Conservation (phyloP, 2,888 invertebrate genomes). For the Agrotis exclamationis region DNA sequence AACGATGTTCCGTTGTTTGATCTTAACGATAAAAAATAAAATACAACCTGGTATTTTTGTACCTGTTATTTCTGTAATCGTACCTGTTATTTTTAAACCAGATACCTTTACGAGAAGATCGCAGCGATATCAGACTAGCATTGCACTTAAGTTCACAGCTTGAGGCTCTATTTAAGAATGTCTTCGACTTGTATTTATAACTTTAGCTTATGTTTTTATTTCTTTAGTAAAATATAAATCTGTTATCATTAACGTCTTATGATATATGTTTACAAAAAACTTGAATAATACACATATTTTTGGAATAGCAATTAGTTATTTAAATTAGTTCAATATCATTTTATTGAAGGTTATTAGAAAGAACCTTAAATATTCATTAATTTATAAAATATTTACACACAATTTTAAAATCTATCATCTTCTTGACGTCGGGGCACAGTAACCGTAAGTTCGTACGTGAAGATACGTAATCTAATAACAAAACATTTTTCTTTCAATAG, state of each 20-base stretch:
- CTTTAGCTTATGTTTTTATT: not conserved
- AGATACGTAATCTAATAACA: not conserved
- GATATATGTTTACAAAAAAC: not conserved
- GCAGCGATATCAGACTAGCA: constrained; percentile 11
- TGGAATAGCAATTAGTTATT: too few species aligned
- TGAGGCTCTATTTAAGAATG: constrained; percentile 35
- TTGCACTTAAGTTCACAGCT: constrained; percentile 29
- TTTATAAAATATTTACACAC: too few species aligned
- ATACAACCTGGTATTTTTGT: constrained; percentile 24
- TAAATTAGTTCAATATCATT: too few species aligned
- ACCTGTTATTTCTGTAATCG: constrained; percentile 12
- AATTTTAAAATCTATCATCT: too few species aligned
- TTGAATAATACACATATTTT: too few species aligned
- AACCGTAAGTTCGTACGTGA: too few species aligned
- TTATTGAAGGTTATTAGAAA: too few species aligned
- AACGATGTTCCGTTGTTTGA: constrained; percentile 30
- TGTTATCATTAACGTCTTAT: not conserved
- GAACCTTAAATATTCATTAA: too few species aligned
- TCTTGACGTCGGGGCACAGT: too few species aligned
- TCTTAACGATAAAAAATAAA: constrained; percentile 29
- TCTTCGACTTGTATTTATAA: not conserved
- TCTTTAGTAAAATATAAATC: not conserved
- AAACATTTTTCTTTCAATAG: not conserved
- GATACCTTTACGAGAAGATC: not conserved
- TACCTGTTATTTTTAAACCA: constrained; percentile 38